Evolutionary conservation across 2,797 vertebrate species (phyloP).

Genomic region (Moxostoma hubbsi): DNA sequence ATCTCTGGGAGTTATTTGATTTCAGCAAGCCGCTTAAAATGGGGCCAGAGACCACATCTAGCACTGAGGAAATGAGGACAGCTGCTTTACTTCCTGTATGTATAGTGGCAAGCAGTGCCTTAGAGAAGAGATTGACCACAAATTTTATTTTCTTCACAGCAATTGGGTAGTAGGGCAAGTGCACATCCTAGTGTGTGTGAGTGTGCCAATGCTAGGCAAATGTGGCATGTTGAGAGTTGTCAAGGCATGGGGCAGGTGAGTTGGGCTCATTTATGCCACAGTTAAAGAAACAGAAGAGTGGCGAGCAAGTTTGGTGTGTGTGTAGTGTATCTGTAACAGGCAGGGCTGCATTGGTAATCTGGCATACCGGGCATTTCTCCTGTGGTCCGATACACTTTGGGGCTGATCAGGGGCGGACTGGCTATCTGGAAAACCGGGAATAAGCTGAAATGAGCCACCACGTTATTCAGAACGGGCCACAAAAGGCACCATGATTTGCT

Average conservation of each 20-base stretch:
- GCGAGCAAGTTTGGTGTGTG: neutral
- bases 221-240: constrained; percentile 64
- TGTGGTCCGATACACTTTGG: no score
- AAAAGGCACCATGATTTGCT: no score
- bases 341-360: neutral
- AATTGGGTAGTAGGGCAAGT: constrained; percentile 31
- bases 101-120: constrained; percentile 48
- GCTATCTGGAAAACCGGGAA: no score
- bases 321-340: neutral
- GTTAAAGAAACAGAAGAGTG: neutral
- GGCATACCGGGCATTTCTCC: no score
- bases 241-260: constrained; percentile 87
- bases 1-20: constrained; percentile 30
- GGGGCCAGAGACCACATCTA: constrained; percentile 46
- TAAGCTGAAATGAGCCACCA: no score
- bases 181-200: constrained; percentile 6
- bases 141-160: constrained; percentile 74
- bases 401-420: no score
- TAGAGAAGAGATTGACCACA: constrained; percentile 70
- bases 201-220: constrained; percentile 6
- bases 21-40: constrained; percentile 33
- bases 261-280: no score
- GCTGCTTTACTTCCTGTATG: constrained; percentile 53
- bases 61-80: constrained; percentile 53
- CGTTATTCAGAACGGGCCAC: no score